Percentiles rank a stretch among this genome's conserved stretches.
These are phyloP conservation scores for Brienomyrus brachyistius DNA, from an alignment of 2,113 vertebrate genomes.

Conservation along the genomic window DNA sequence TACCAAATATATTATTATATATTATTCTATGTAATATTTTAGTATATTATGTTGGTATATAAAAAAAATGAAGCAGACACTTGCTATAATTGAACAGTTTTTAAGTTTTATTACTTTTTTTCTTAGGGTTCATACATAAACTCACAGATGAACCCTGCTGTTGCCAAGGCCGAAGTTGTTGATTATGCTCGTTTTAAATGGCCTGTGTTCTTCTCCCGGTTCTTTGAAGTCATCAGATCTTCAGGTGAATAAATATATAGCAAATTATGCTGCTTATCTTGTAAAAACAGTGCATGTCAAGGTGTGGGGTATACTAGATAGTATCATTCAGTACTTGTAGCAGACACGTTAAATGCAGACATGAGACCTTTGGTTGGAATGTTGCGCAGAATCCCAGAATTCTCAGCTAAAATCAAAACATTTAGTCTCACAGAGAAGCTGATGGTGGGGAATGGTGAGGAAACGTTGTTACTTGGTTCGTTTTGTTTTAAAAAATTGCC, in stretches of 20 bases:
- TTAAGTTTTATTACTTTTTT: neutral
- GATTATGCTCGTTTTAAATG: slow-evolving; percentile 67
- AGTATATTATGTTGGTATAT: neutral
- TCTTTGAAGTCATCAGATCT: slow-evolving; percentile 74
- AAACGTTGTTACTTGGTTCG: neutral
- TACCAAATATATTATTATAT: neutral
- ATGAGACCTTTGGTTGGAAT: neutral
- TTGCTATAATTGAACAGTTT: neutral
- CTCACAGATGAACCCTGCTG: slow-evolving; percentile 36
- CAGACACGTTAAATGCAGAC: neutral
- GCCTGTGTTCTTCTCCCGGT: slow-evolving; percentile 82
- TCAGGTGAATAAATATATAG: slow-evolving; percentile 64
- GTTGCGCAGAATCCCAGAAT: neutral
- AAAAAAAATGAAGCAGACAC: neutral
- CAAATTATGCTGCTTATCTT: too few relatives aligned
- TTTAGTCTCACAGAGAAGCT: neutral
- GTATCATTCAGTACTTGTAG: neutral
- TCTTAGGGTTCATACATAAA: slow-evolving; percentile 59
- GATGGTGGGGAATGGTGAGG: neutral
- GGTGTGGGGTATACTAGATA: neutral
- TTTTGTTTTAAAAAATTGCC: neutral
- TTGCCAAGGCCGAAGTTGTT: slow-evolving; percentile 70
- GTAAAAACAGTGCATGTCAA: neutral
- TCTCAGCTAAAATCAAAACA: neutral
- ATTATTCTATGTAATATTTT: neutral